Evolutionary conservation across 2,113 vertebrate species (phyloP), one percentile per base, ranked within the genome.

Genomic region (Oenanthe melanoleuca): DNA sequence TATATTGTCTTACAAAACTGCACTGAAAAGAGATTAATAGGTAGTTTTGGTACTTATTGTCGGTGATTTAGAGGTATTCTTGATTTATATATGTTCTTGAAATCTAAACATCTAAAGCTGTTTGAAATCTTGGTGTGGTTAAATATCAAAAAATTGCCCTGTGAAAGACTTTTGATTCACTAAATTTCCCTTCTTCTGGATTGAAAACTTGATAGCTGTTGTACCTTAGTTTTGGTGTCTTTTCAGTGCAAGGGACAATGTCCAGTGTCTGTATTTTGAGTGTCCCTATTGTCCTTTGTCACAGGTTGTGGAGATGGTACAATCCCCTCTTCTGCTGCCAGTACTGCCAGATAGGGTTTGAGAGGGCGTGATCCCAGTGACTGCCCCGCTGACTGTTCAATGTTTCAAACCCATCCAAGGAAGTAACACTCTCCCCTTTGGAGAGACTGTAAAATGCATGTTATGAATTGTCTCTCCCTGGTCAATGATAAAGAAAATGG

Each of bases 391-490:
- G 33, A 0, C 75, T 72, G 8, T n/a, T 78, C 89, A 19, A 92
- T 92, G 95, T 45, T 94, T 42, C 95, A 84, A 61, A 88, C 91
- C 31, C 59, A 80, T 79, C 93, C 89, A 22, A 77, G 92, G 93
- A 93, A 96, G 88, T 97, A 94, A 94, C 88, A 10, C 95, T 93
- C 94, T 96, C 97, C 97, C 94, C 66, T 87, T 69, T 11, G 96
- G 97, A 93, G 97, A 97, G 74, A 69, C 94, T 40, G 17, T 97
- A 98, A 97, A 97, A 99, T 99, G 98, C 98, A 98, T 98, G 98
- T 99, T 98, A 99, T 99, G 98, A 99, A 98, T 98, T 98, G 98
- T 97, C 97, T 98, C 93, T 98, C 98, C 87, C 83, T 98, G 96
- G 96, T 98, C 94, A 98, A 98, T 82, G 98, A 99, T 95, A 98